phyloP scores from a whole-genome alignment of 35 echinoderm and acorn worm genomes.

The Amphiura filiformis region DNA sequence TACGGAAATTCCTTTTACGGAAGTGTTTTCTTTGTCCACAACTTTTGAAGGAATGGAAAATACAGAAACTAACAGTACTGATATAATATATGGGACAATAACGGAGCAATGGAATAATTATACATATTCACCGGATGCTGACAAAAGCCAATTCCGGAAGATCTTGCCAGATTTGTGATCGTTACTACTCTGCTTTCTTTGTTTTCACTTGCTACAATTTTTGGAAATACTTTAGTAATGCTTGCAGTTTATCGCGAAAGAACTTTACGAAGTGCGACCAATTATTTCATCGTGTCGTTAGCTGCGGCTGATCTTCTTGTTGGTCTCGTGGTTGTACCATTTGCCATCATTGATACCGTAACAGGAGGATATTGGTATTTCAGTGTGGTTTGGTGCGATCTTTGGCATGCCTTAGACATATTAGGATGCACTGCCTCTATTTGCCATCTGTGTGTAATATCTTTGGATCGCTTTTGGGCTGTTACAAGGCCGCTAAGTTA shows the following conservation, averaged over 20 bases:
- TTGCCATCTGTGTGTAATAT: slow-evolving; percentile 76
- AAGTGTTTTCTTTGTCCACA: background rate
- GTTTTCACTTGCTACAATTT: slow-evolving; percentile 43
- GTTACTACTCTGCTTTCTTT: background rate
- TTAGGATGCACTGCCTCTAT: slow-evolving; percentile 86
- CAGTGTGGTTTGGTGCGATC: slow-evolving; percentile 57
- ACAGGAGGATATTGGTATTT: slow-evolving; percentile 63
- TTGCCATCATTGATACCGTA: slow-evolving; percentile 55
- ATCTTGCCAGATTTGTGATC: background rate
- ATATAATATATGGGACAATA: background rate
- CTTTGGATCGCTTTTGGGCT: slow-evolving; percentile 60
- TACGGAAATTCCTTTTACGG: background rate
- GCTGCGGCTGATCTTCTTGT: slow-evolving; percentile 72
- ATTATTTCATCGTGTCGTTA: slow-evolving; percentile 66
- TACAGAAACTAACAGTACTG: background rate
- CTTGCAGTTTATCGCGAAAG: slow-evolving; percentile 60
- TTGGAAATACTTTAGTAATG: slow-evolving; percentile 78
- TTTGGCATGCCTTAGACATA: slow-evolving; percentile 82
- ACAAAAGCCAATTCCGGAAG: background rate
- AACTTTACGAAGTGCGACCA: slow-evolving; percentile 54
- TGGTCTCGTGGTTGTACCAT: slow-evolving; percentile 59
- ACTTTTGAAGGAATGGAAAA: background rate
- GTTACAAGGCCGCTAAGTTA: slow-evolving; percentile 61
- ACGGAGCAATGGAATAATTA: background rate
- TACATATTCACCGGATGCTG: background rate